Evolutionary conservation across 2,113 vertebrate genomes (phyloP), one percentile per base, ranked within the genome.

Genomic region (Phalacrocorax carbo): DNA sequence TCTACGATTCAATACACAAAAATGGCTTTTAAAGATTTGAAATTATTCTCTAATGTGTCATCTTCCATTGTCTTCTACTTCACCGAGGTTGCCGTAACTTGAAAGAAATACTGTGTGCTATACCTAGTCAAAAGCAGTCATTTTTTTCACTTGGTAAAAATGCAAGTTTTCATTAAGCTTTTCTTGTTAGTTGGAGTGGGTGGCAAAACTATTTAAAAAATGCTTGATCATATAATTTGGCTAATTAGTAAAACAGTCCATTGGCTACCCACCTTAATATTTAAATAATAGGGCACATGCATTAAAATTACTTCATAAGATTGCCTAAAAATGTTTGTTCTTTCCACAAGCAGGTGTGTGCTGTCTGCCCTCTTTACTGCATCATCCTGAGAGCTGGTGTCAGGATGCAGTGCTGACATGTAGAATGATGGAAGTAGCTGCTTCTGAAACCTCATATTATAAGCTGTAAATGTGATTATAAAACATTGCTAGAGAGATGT

Each of bases 391-490:
- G 19, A 65, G 49, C 21, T 57, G 27, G 2, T 86, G 64, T 89
- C 40, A 72, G 86, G 69, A 38, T 20, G 18, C 60, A 66, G n/a
- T 83, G 55, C 62, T 88, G 78, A 65, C 38, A 10, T 21, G 29
- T 11, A 71, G n/a, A 86, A 32, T 16, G 55, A n/a, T 68, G 44
- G 29, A 91, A 79, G 69, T 71, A 76, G 57, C 80, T 95, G 54
- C 65, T 96, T 95, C 61, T 57, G 57, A 87, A 96, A 72, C 70
- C 22, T 90, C 62, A 54, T 85, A 93, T 91, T 94, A 57, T 82
- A 29, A 82, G 76, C 70, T 76, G 48, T 75, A 76, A 89, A 92
- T 90, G 61, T 38, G 30, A 38, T 88, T 69, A 58, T 88, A 88
- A 88, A 93, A 61, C 38, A 14, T 48, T 51, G 15, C 60, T 78